Conservation (phyloP, 2,888 invertebrate species). For the Teleiodes luculella region DNA sequence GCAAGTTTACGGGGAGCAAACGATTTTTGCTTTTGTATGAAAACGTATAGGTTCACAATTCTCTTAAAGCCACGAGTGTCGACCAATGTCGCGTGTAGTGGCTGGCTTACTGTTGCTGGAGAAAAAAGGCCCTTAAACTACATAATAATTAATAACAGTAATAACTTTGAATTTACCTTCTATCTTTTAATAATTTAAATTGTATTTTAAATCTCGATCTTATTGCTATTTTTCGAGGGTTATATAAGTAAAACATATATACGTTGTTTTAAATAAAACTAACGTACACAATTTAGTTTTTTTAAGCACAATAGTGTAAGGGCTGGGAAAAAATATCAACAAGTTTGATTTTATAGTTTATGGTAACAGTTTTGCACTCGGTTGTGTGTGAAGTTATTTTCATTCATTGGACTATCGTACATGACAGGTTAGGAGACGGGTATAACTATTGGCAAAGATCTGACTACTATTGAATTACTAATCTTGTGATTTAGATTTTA, state of each 20-base stretch:
- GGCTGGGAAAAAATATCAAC: constrained; percentile 58
- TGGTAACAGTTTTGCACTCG: constrained; percentile 22
- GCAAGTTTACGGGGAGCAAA: too few species aligned
- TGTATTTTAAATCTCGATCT: constrained; percentile 58
- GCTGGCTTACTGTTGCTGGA: too few species aligned
- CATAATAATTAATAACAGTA: too few species aligned
- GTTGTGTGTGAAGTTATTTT: constrained; percentile 45
- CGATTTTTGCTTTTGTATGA: too few species aligned
- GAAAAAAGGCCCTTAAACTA: too few species aligned
- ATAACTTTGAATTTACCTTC: too few species aligned
- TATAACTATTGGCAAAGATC: constrained; percentile 55
- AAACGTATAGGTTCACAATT: too few species aligned
- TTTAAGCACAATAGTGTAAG: constrained; percentile 72
- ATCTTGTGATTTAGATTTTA: constrained; percentile 79
- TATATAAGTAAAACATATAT: constrained; percentile 46
- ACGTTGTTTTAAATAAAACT: constrained; percentile 33
- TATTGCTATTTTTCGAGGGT: constrained; percentile 73
- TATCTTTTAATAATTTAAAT: constrained; percentile 43
- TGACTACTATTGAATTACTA: constrained; percentile 64
- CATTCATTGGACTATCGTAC: constrained; percentile 29
- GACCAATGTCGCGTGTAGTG: too few species aligned
- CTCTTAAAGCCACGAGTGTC: too few species aligned
- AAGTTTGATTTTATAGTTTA: constrained; percentile 36
- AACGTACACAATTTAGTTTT: constrained; percentile 56
- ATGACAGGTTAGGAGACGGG: constrained; percentile 39